Evolutionary conservation across 1,140 invertebrate species (phyloP).

Genomic region (Spodoptera frugiperda): DNA sequence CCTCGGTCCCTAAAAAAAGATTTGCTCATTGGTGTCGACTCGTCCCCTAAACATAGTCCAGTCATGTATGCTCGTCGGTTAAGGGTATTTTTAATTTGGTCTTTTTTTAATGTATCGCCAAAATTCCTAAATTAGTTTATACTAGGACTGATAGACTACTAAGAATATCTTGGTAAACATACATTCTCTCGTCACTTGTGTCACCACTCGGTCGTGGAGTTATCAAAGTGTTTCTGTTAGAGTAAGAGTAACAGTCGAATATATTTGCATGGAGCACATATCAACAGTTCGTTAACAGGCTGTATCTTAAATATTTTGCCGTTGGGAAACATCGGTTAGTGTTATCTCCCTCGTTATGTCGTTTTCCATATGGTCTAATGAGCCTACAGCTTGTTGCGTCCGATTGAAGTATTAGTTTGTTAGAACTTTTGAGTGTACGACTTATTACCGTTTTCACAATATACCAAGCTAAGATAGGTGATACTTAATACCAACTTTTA

Average conservation of each 20-base stretch:
- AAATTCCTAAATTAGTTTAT: no score
- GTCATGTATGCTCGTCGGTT: no score
- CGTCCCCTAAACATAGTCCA: no score
- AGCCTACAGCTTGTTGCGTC: neutral
- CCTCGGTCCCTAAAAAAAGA: no score
- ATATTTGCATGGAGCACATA: conserved; percentile 79
- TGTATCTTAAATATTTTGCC: conserved; percentile 78
- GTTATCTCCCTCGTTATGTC: conserved; percentile 24
- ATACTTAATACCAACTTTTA: no score
- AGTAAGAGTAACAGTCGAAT: conserved; percentile 74
- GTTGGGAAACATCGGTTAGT: conserved; percentile 58
- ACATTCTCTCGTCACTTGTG: conserved; percentile 25
- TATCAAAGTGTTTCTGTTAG: conserved; percentile 62
- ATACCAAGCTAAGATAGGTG: no score
- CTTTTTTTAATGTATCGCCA: no score
- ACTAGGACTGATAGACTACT: neutral
- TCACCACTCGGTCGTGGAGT: conserved; percentile 12
- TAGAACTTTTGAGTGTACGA: neutral
- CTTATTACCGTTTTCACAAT: no score
- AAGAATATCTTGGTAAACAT: neutral
- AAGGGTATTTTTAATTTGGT: no score
- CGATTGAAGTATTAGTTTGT: neutral
- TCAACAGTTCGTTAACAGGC: conserved; percentile 79
- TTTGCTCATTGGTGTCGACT: no score
- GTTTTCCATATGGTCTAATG: conserved; percentile 47